Evolutionary conservation across 2,797 vertebrate genomes (phyloP), one percentile per base, ranked within the genome.

Genomic region (Synanceia verrucosa): DNA sequence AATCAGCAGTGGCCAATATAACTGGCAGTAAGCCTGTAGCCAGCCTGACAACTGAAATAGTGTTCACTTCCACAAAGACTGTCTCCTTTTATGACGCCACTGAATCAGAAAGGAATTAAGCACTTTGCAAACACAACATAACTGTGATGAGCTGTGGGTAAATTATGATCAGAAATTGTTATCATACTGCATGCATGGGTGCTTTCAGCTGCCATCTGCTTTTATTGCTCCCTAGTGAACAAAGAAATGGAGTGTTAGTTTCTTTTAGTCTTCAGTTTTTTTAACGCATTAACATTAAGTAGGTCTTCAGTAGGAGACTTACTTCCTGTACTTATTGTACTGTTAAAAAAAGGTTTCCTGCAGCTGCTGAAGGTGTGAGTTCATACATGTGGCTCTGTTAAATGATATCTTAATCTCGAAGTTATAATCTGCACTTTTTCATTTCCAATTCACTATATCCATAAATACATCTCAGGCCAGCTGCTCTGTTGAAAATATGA

Each of bases 91-190:
- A 90, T 4, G 83, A 66, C n/a, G 62, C 33, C 78, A 79, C 78
- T 82, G 79, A 86, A 90, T 91, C 85, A 90, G 84, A 91, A 82
- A 57, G 59, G 68, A 88, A 88, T 86, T 78, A 89, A 86, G 56
- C 76, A 81, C 78, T 91, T 82, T 86, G 88, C 88, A 88, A 86
- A 88, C 78, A 88, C 87, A 89, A 89, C 87, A 82, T 75, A 73
- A 81, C 66, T 50, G 78, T 73, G 76, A 89, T 60, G 80, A 88
- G 83, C 79, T 70, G 6, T 3, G 65, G 58, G 65, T 83, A 62
- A 87, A 63, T 88, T 84, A 85, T 64, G 85, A 82, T 56, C 72
- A 50, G 73, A 77, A 62, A 79, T 29, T 52, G 79, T 78, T 77
- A 33, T 83, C 59, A 18, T 41, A 19, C 43, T 55, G 69, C 66